Percentiles rank a stretch among this genome's conserved stretches.
phyloP scores from a whole-genome alignment of 2,113 vertebrate genomes.

The Lophura nycthemera region DNA sequence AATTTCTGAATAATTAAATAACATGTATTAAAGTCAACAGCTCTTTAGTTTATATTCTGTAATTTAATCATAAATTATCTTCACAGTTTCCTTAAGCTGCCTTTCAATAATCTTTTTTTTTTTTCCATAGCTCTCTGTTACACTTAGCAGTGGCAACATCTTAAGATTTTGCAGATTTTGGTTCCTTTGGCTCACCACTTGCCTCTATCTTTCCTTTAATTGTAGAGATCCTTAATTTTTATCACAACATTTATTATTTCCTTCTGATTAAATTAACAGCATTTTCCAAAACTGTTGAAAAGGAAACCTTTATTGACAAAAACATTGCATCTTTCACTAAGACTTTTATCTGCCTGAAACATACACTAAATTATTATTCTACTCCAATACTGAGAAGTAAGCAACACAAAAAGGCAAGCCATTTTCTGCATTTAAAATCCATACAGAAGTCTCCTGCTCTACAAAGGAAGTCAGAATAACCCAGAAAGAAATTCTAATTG shows the following conservation, averaged over 20 bases:
- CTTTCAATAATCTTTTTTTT: neutral
- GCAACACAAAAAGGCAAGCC: accelerated
- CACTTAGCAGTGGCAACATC: neutral
- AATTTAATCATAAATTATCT: neutral
- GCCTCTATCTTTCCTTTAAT: neutral
- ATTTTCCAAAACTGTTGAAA: neutral
- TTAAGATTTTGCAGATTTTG: neutral
- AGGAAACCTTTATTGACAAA: neutral
- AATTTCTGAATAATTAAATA: neutral
- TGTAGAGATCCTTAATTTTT: neutral
- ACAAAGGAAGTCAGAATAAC: neutral
- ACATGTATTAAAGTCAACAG: neutral
- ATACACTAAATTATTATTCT: neutral
- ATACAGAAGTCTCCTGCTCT: neutral
- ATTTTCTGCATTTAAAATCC: neutral
- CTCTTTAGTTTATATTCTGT: neutral
- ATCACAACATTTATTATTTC: neutral
- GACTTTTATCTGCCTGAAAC: neutral
- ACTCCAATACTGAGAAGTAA: neutral
- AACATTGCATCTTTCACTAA: neutral
- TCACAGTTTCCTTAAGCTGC: neutral
- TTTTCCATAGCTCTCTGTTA: neutral
- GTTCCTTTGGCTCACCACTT: neutral
- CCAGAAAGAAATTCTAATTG: neutral
- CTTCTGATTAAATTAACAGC: neutral